Base-by-base conservation (phyloP, 2,888 invertebrate species). In the Gasteruption jaculator region DNA sequence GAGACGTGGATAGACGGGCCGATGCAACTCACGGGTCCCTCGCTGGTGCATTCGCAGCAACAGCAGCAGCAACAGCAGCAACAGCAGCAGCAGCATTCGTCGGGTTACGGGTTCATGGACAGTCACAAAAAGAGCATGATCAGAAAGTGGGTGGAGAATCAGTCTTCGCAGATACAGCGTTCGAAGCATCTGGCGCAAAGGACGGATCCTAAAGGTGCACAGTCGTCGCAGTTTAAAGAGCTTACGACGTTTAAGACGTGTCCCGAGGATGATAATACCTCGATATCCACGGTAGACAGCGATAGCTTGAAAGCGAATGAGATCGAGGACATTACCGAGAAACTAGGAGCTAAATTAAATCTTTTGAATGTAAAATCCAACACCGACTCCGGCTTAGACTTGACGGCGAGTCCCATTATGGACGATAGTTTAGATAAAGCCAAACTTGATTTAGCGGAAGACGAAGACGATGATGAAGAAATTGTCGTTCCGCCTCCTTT, bases 1-100 rank as follows among this genome's bases (percentile, higher is more conserved):
- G 95, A 94, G 73, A 91, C 91, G 3, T 95, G 95, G 95, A 87
- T 95, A 39, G 95, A 95, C 68, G 95, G 95, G 1, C 95, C 95
- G 2, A 85, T 89, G 78, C 85, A 87, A 56, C 73, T 61, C 74
- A 58, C 73, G 73, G 42, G 73, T 52, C 79, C 85, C 14, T 65
- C 62, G 5, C 49, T 73, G 4, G 65, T 63, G 33, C 30, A 75
- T 24, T 69, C 71, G 33, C 61, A 71, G 10, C 74, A 73, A 42
- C 73, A 70, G 7, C 75, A 74, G 43, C 72, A 73, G 10, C 73
- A 77, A 35, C 70, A 72, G 36, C 65, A 73, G 19, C 73, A 75
- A 40, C 75, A 72, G 16, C 76, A 75, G 46, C 75, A 73, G 14
- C 74, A 70, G 50, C 77, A 78, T 54, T 74, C 71, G 31, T 57